Evolutionary conservation across 2,113 vertebrate genomes (phyloP).

Genomic region (Fukomys damarensis): DNA sequence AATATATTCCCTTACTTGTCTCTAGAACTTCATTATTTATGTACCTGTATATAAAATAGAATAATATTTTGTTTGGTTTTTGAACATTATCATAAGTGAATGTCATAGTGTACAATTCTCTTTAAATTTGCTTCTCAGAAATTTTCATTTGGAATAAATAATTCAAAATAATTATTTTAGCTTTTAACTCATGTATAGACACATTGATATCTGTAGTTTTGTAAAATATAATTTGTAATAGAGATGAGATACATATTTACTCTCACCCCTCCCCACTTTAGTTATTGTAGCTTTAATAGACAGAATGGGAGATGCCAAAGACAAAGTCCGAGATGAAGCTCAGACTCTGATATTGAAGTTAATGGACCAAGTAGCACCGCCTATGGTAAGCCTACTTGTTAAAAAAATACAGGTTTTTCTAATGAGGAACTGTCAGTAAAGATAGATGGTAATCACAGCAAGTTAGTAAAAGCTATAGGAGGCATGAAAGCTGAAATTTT

Average conservation of each 20-base stretch:
- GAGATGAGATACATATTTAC: background rate
- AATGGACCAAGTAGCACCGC: constrained; percentile 92
- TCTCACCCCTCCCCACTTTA: constrained; percentile 62
- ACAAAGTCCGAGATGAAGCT: constrained; percentile 97
- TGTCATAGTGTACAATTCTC: background rate
- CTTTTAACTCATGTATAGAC: constrained; percentile 37
- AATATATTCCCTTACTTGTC: background rate
- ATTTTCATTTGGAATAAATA: constrained; percentile 34
- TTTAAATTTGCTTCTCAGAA: background rate
- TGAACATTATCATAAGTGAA: background rate
- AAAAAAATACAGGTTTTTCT: background rate
- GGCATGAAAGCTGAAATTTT: background rate
- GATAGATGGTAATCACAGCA: background rate
- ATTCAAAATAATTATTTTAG: constrained; percentile 41
- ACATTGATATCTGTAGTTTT: constrained; percentile 20
- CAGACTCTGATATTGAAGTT: constrained; percentile 93
- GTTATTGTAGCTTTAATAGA: constrained; percentile 94
- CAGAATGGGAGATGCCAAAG: constrained; percentile 96
- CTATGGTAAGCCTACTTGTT: constrained; percentile 89
- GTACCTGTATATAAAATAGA: background rate
- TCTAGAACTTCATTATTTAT: background rate
- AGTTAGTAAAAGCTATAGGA: background rate
- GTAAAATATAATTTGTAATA: constrained; percentile 38
- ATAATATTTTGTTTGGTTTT: background rate
- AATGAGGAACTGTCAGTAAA: background rate